Evolutionary conservation across 2,888 invertebrate species (phyloP).

Genomic region (Timema cristinae): DNA sequence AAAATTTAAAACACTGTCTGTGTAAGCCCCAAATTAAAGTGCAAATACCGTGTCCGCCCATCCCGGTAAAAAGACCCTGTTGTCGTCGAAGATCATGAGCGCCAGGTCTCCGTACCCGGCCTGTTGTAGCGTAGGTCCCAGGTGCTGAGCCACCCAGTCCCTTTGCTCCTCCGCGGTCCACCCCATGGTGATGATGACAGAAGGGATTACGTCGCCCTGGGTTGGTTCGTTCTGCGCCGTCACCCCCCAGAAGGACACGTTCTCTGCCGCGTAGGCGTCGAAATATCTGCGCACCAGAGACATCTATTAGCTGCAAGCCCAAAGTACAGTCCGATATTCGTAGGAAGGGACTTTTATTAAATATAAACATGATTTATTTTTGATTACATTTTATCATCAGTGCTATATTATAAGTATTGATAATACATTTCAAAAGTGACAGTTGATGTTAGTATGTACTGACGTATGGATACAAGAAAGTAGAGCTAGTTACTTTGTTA

Average conservation of each 20-base stretch:
- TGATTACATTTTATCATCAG: no score
- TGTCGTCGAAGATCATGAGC: constrained; percentile 70
- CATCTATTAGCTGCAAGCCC: no score
- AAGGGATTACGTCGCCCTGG: neutral
- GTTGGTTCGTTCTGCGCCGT: constrained; percentile 11
- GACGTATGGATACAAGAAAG: no score
- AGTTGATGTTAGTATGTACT: no score
- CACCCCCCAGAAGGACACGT: constrained; percentile 7
- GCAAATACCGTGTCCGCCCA: constrained; percentile 44
- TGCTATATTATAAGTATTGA: no score
- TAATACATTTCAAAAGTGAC: no score
- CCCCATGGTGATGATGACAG: constrained; percentile 6
- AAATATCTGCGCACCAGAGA: neutral
- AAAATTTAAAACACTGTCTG: neutral
- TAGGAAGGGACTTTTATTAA: no score
- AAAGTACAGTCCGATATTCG: no score
- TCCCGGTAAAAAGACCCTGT: constrained; percentile 59
- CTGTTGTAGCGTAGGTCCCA: constrained; percentile 5
- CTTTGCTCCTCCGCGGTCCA: constrained; percentile 13
- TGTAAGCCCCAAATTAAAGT: neutral
- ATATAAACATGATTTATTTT: no score
- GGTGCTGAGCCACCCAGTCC: neutral
- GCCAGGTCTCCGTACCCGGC: constrained; percentile 50
- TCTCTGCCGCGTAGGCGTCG: constrained; percentile 9
- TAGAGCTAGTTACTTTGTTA: no score